Conservation (phyloP, 2,888 invertebrate genomes). For the Venustoraphidia nigricollis region DNA sequence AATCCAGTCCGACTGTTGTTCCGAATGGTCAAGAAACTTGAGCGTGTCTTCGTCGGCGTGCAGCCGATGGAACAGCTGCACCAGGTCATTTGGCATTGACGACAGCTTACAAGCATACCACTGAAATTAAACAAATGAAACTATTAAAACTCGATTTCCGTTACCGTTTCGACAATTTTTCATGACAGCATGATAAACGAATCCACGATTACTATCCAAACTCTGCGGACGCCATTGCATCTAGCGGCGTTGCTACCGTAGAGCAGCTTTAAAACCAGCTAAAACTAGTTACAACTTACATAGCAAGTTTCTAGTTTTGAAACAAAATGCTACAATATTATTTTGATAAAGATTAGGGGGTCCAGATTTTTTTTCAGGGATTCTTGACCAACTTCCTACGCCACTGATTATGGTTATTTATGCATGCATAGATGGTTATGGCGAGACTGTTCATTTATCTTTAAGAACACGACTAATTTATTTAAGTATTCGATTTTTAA, state of each 20-base stretch:
- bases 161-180: too few relatives aligned
- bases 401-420: constrained; percentile 1
- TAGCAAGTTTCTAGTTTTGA: too few relatives aligned
- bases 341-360: too few relatives aligned
- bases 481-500: neutral
- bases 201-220: neutral
- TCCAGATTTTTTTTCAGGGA: too few relatives aligned
- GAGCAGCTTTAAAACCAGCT: too few relatives aligned
- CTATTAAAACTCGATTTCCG: neutral
- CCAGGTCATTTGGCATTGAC: constrained; percentile 34
- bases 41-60: constrained; percentile 58
- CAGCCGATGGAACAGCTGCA: constrained; percentile 46
- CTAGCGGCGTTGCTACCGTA: too few relatives aligned
- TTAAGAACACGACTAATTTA: neutral
- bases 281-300: too few relatives aligned
- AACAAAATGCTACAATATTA: too few relatives aligned
- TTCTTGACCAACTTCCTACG: too few relatives aligned
- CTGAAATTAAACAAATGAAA: constrained; percentile 30
- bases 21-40: constrained; percentile 54
- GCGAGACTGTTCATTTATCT: neutral
- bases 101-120: constrained; percentile 55
- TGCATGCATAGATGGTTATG: neutral
- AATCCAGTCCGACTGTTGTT: constrained; percentile 70
- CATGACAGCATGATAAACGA: neutral
- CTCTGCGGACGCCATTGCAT: too few relatives aligned